phyloP scores from a whole-genome alignment of 2,888 invertebrate genomes.

The Abrostola tripartita region DNA sequence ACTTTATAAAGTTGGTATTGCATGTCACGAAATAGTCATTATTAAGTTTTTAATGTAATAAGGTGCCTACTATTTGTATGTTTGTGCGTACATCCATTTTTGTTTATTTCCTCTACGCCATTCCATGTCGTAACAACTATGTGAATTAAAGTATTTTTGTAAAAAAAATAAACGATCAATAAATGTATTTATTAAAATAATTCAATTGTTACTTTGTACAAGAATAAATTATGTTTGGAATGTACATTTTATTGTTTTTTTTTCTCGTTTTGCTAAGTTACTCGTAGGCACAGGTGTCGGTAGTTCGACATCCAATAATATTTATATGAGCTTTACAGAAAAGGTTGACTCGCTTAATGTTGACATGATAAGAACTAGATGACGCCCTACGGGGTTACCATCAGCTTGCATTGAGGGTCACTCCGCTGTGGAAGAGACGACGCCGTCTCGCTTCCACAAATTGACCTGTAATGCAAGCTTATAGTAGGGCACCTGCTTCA shows the following conservation, averaged over 20 bases:
- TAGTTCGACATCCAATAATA: neutral
- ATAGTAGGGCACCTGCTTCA: too few relatives aligned
- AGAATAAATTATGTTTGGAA: conserved; percentile 58
- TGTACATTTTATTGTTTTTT: conserved; percentile 16
- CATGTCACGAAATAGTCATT: neutral
- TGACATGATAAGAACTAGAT: too few relatives aligned
- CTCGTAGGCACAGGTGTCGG: neutral
- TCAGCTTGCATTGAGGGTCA: too few relatives aligned
- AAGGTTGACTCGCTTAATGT: too few relatives aligned
- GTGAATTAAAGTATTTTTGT: conserved; percentile 57
- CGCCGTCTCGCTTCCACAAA: too few relatives aligned
- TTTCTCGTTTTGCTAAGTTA: neutral
- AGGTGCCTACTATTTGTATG: neutral
- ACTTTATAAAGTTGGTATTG: neutral
- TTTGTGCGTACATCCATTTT: neutral
- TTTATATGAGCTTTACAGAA: too few relatives aligned
- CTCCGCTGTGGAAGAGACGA: too few relatives aligned
- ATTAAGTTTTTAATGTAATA: too few relatives aligned
- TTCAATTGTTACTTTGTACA: conserved; percentile 60
- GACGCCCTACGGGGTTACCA: too few relatives aligned
- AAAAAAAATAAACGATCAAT: conserved; percentile 43
- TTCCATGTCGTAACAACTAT: conserved; percentile 48
- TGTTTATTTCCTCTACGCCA: conserved; percentile 29
- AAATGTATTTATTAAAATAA: conserved; percentile 46
- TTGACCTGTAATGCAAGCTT: too few relatives aligned